A percentile compares a stretch with the other conserved stretches of the same genome.
Conservation (phyloP, 2,113 vertebrate species). For the Corapipo altera region DNA sequence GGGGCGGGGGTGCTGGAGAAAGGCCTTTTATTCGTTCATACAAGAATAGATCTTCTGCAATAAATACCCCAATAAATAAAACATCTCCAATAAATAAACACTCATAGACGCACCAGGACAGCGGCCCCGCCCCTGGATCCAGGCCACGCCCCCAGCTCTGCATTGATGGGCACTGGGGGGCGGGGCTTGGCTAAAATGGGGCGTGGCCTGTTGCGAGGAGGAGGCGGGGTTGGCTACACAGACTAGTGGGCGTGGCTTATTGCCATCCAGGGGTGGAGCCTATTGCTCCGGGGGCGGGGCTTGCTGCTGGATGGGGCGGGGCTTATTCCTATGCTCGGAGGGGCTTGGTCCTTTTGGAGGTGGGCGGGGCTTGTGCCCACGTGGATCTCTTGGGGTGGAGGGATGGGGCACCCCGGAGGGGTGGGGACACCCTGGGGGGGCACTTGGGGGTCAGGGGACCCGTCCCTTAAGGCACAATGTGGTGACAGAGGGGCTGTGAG, state of each 20-base stretch:
- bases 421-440: background rate
- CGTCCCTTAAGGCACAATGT: background rate
- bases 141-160: background rate
- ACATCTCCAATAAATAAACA: constrained; percentile 84
- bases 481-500: background rate
- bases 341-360: background rate
- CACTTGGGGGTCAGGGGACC: background rate
- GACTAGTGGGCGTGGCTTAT: background rate
- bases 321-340: background rate
- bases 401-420: background rate
- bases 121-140: background rate
- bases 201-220: background rate
- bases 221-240: background rate
- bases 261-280: background rate
- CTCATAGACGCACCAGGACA: constrained; percentile 71
- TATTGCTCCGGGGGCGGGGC: background rate
- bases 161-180: background rate
- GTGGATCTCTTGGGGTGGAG: background rate
- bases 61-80: constrained; percentile 84
- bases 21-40: constrained; percentile 81
- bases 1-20: constrained; percentile 37
- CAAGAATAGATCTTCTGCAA: constrained; percentile 85
- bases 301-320: background rate
- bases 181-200: rapidly evolving
- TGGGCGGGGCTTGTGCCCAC: background rate